Conservation (phyloP, 2,888 invertebrate species). For the Caradrina kadenii region DNA sequence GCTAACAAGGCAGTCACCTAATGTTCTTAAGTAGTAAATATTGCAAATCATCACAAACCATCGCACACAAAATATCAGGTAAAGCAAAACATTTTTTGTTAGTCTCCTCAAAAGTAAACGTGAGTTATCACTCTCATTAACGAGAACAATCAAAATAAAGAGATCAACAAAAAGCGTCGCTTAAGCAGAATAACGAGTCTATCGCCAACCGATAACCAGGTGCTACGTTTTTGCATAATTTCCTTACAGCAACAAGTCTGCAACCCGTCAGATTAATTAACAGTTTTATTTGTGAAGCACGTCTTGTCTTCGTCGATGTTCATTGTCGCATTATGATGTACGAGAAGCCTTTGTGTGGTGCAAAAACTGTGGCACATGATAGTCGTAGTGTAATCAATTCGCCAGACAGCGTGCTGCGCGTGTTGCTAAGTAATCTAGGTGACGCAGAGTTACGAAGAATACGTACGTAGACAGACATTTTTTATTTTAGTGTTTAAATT, state of each 20-base stretch:
- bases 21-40: too few species aligned
- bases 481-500: background rate
- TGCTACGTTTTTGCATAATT: slow-evolving; percentile 58
- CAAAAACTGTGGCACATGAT: slow-evolving; percentile 80
- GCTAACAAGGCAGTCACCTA: too few species aligned
- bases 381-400: slow-evolving; percentile 67
- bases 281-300: slow-evolving; percentile 65
- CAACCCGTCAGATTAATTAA: slow-evolving; percentile 68
- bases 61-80: slow-evolving; percentile 34
- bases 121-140: slow-evolving; percentile 59
- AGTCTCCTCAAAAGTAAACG: slow-evolving; percentile 45
- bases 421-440: slow-evolving; percentile 74
- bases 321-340: slow-evolving; percentile 62
- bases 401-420: slow-evolving; percentile 87
- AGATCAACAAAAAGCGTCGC: slow-evolving; percentile 51
- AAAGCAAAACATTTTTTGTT: slow-evolving; percentile 49
- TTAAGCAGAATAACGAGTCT: slow-evolving; percentile 28
- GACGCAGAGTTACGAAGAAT: slow-evolving; percentile 74
- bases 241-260: slow-evolving; percentile 53
- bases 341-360: slow-evolving; percentile 60
- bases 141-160: slow-evolving; percentile 57
- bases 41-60: slow-evolving; percentile 24
- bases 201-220: slow-evolving; percentile 52
- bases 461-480: background rate
- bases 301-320: slow-evolving; percentile 48